Conservation (phyloP, 2,888 invertebrate genomes). For the Polietes domitor region DNA sequence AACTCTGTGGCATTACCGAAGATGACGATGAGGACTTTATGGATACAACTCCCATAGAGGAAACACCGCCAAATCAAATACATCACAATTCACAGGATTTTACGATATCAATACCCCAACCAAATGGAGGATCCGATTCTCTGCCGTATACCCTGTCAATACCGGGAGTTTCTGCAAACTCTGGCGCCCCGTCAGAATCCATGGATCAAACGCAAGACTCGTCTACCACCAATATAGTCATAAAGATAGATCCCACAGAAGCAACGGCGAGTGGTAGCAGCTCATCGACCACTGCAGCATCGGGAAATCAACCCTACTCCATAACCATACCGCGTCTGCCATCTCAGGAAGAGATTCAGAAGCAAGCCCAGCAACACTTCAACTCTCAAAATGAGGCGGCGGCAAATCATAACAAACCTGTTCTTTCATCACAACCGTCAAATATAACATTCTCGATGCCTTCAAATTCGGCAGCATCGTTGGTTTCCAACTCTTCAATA, state of each 20-base stretch:
- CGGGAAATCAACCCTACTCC: conserved; percentile 77
- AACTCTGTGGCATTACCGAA: conserved; percentile 86
- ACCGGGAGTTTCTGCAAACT: conserved; percentile 73
- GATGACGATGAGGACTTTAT: conserved; percentile 84
- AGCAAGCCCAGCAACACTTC: conserved; percentile 77
- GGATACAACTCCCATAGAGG: conserved; percentile 68
- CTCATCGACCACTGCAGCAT: conserved; percentile 60
- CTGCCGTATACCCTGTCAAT: conserved; percentile 79
- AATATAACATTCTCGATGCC: conserved; percentile 62
- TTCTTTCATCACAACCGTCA: conserved; percentile 63
- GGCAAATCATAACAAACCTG: conserved; percentile 28
- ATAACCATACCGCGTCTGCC: conserved; percentile 81
- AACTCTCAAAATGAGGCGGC: conserved; percentile 41
- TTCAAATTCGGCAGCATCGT: conserved; percentile 45
- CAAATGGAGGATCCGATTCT: conserved; percentile 75
- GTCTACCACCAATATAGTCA: conserved; percentile 79
- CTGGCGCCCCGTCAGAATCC: neutral
- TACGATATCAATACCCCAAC: conserved; percentile 81
- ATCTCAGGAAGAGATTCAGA: conserved; percentile 79
- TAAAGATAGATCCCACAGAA: conserved; percentile 78
- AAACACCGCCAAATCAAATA: conserved; percentile 55
- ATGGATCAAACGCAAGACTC: conserved; percentile 66
- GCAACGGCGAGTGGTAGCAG: neutral
- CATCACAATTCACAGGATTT: conserved; percentile 72
- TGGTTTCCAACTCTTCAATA: conserved; percentile 28